phyloP scores from a whole-genome alignment of 2,888 invertebrate genomes.

The Acleris laterana region DNA sequence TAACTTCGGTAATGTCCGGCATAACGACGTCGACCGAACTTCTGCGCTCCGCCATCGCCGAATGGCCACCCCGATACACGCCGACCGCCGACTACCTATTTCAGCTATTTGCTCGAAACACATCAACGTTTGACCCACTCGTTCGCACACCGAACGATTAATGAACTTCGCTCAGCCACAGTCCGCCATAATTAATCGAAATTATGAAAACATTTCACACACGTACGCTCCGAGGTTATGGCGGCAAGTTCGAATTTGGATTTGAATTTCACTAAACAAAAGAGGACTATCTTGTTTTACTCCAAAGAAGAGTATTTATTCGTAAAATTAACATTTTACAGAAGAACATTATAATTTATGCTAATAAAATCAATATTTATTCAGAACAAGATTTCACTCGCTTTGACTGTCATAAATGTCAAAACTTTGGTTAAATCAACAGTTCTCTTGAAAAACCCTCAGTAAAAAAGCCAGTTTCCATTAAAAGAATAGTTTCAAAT shows the following conservation, averaged over 20 bases:
- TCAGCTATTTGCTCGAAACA: constrained; percentile 51
- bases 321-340: background rate
- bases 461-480: background rate
- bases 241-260: constrained; percentile 63
- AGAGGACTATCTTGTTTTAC: constrained; percentile 2
- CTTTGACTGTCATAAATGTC: constrained; percentile 6
- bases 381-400: constrained; percentile 4
- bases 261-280: constrained; percentile 8
- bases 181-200: constrained; percentile 68
- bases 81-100: constrained; percentile 51
- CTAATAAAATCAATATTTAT: constrained; percentile 24
- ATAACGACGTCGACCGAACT: constrained; percentile 87
- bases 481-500: background rate
- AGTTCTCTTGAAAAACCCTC: background rate
- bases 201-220: constrained; percentile 55
- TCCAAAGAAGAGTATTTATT: background rate
- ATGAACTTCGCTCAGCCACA: constrained; percentile 51
- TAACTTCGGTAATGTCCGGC: constrained; percentile 88
- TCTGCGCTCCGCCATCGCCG: constrained; percentile 74
- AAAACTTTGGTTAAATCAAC: background rate
- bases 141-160: constrained; percentile 45
- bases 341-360: constrained; percentile 11
- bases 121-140: constrained; percentile 46
- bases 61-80: constrained; percentile 59
- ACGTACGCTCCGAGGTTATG: constrained; percentile 51